Evolutionary conservation across 2,888 invertebrate species (phyloP).

Genomic region (Lasioglossum pauxillum): DNA sequence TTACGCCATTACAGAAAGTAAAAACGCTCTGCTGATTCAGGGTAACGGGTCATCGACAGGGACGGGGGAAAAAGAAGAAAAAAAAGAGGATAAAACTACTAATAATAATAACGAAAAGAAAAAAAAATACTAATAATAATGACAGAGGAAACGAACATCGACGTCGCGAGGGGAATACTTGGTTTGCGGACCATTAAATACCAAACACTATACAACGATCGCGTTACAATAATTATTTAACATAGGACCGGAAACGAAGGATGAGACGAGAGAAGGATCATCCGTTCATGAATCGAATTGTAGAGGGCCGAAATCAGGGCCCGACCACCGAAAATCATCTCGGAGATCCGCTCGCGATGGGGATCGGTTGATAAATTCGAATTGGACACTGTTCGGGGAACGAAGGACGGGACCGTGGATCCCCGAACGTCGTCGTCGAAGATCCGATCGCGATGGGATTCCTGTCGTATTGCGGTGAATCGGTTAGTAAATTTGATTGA

Average conservation of each 20-base stretch:
- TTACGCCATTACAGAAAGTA: conserved; percentile 72
- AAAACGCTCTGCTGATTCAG: conserved; percentile 46
- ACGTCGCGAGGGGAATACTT: conserved; percentile 69
- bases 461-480: conserved; percentile 39
- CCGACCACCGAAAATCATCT: background rate
- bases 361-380: conserved; percentile 50
- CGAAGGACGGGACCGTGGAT: background rate
- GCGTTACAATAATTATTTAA: conserved; percentile 80
- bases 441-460: conserved; percentile 20
- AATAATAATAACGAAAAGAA: conserved; percentile 1
- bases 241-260: conserved; percentile 37
- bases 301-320: background rate
- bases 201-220: conserved; percentile 81
- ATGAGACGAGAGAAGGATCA: conserved; percentile 5
- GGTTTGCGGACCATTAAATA: conserved; percentile 81
- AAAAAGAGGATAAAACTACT: conserved; percentile 28
- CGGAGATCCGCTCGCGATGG: conserved; percentile 12
- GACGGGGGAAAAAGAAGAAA: conserved; percentile 3
- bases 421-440: background rate
- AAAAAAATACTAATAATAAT: conserved; percentile 7
- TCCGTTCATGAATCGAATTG: conserved; percentile 14
- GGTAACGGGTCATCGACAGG: conserved; percentile 48
- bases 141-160: conserved; percentile 51
- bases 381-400: conserved; percentile 15
- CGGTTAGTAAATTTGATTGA: conserved; percentile 65